Percentiles rank a stretch among this genome's conserved stretches.
Conservation (phyloP, 2,888 invertebrate genomes). For the Hipparchia semele region DNA sequence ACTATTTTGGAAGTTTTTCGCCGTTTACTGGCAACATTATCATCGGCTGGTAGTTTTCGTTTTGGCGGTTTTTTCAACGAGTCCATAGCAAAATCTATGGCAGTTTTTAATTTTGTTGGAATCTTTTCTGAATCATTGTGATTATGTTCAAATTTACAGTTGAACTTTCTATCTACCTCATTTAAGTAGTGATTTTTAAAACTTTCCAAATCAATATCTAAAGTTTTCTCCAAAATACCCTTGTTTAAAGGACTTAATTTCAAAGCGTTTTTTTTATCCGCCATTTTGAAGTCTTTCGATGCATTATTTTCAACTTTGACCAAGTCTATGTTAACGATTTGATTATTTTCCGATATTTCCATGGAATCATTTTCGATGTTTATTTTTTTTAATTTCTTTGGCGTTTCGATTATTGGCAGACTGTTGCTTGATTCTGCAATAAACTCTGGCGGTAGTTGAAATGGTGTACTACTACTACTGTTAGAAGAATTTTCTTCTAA, state of each 20-base stretch:
- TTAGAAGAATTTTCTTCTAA: not conserved
- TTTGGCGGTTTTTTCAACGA: constrained; percentile 39
- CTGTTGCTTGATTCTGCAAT: constrained; percentile 19
- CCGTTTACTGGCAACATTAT: constrained; percentile 32
- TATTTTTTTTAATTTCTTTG: constrained; percentile 41
- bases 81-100: not conserved
- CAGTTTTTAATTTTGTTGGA: not conserved
- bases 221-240: constrained; percentile 46
- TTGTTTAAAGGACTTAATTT: constrained; percentile 59
- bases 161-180: constrained; percentile 53
- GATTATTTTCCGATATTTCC: constrained; percentile 62
- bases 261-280: constrained; percentile 47
- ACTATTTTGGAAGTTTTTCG: constrained; percentile 30
- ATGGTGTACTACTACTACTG: constrained; percentile 1
- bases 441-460: constrained; percentile 13
- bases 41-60: constrained; percentile 19
- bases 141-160: constrained; percentile 26
- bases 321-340: constrained; percentile 57
- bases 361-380: constrained; percentile 58
- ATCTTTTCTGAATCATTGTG: constrained; percentile 18
- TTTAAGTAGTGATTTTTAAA: constrained; percentile 66
- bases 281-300: constrained; percentile 32
- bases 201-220: constrained; percentile 61
- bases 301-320: constrained; percentile 47
- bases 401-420: constrained; percentile 46